Base-by-base conservation (phyloP, 2,888 invertebrate genomes). In the Salticus scenicus region DNA sequence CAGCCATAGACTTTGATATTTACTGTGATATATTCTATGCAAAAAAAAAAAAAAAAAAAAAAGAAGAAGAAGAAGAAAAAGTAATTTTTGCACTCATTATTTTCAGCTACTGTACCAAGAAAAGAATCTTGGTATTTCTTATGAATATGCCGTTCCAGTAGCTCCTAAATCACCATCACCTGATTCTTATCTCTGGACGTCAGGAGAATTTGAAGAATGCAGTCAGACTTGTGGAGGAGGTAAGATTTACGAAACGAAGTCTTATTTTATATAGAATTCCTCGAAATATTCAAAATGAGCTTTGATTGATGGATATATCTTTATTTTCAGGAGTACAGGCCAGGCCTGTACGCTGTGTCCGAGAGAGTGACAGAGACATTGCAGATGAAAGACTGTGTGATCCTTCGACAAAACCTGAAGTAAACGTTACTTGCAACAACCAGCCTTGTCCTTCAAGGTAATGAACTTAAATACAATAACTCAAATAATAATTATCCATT, bases 151-250 rank as follows among this genome's bases (percentile, higher is more conserved):
- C 90, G 93, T 98, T 47, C 97, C 97, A 0, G 94, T 94, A 72
- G 93, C 94, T 31, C 92, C 94, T n/a, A 93, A 94, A 0, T 47
- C 63, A 1, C 92, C 93, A 0, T 93, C 94, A 89, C 93, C 93
- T 0, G 94, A 95, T 90, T 89, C 90, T 28, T 98, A 97, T 92
- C 93, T 94, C 66, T 99, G 98, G 98, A 93, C 94, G 51, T 93
- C 93, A 89, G 94, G 94, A 57, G 93, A 94, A 87, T 98, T 95
- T 91, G 94, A 94, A 0, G 93, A 94, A 0, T 99, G 98, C 92
- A 95, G 94, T 89, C 94, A 94, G 17, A 93, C 95, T 5, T 99
- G 98, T 90, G 98, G 98, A n/a, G 96, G 96, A 92, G 98, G 98
- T 88, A 82, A 27, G 31, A 1, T 0, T 57, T 10, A 7, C 37